A percentile compares a stretch with the other conserved stretches of the same genome.
Evolutionary conservation across 2,888 invertebrate species (phyloP).

Genomic region (Drosophila putrida): DNA sequence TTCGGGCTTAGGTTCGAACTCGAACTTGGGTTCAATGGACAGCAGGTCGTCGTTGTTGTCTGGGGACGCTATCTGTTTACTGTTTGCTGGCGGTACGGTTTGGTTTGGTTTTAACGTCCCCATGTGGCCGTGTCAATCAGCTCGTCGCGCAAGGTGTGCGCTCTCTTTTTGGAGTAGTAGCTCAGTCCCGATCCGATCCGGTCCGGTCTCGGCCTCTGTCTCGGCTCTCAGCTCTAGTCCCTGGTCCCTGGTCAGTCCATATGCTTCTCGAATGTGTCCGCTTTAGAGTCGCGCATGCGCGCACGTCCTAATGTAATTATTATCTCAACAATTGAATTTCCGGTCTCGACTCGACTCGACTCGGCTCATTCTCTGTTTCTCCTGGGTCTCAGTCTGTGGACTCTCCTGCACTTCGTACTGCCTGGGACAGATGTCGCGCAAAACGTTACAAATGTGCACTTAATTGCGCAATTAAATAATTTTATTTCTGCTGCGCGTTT

Average conservation of each 20-base stretch:
- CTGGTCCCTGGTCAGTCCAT: conserved; percentile 40
- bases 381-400: conserved; percentile 7
- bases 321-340: conserved; percentile 84
- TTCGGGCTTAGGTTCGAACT: neutral
- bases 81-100: conserved; percentile 34
- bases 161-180: conserved; percentile 40
- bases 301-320: conserved; percentile 83
- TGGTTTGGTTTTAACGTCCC: conserved; percentile 53
- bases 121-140: conserved; percentile 82
- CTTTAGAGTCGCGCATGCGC: conserved; percentile 72
- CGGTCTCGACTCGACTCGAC: conserved; percentile 62
- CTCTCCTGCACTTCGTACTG: conserved; percentile 42
- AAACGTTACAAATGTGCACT: conserved; percentile 83
- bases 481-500: conserved; percentile 73
- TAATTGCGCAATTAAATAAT: conserved; percentile 84
- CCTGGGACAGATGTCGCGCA: conserved; percentile 80
- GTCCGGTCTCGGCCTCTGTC: conserved; percentile 5
- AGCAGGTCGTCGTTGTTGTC: conserved; percentile 40
- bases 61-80: conserved; percentile 26
- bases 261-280: conserved; percentile 45
- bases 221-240: conserved; percentile 12
- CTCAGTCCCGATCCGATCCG: neutral
- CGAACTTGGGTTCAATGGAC: conserved; percentile 52
- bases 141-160: conserved; percentile 80
- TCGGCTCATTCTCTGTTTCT: conserved; percentile 38